Percentiles rank a stretch among this genome's conserved stretches.
phyloP scores from a whole-genome alignment of 2,797 vertebrate genomes.

The Glyptemys insculpta region DNA sequence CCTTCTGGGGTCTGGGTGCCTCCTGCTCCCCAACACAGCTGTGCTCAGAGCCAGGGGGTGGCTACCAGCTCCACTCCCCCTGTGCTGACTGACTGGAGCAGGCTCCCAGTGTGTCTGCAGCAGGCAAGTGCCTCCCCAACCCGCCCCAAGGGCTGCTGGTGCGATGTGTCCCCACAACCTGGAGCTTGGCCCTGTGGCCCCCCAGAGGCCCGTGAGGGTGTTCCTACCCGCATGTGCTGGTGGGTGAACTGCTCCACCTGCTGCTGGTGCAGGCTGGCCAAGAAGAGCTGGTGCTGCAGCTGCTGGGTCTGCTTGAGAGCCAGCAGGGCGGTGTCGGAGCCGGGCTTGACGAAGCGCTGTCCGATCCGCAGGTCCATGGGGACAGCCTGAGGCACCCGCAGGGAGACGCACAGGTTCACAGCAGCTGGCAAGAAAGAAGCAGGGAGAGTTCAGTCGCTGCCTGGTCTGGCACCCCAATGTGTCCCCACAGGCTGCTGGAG shows the following conservation, averaged over 20 bases:
- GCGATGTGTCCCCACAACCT: background rate
- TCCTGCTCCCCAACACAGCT: background rate
- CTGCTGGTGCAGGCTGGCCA: conserved; percentile 83
- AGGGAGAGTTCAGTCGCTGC: rapidly evolving
- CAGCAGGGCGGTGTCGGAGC: conserved; percentile 87
- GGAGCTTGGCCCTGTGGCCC: background rate
- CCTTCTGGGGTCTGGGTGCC: background rate
- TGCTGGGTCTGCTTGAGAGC: conserved; percentile 87
- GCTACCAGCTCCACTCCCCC: background rate
- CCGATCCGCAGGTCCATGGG: conserved; percentile 97
- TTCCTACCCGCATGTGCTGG: conserved; percentile 69
- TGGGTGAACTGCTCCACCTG: conserved; percentile 77
- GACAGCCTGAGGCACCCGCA: conserved; percentile 78
- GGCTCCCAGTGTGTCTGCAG: background rate
- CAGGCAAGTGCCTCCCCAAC: background rate
- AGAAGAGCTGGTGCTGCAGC: conserved; percentile 88
- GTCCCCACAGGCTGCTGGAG: background rate
- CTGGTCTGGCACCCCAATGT: background rate
- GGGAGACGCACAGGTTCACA: conserved; percentile 65
- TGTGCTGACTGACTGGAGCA: background rate
- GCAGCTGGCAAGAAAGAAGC: conserved; percentile 67
- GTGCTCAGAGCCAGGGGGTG: background rate
- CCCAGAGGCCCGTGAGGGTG: background rate
- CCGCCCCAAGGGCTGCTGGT: background rate
- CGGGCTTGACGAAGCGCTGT: conserved; percentile 87